Percentiles rank a stretch among this genome's conserved stretches.
Evolutionary conservation across 2,888 invertebrate species (phyloP).

Genomic region (Chloroclystis v-ata): DNA sequence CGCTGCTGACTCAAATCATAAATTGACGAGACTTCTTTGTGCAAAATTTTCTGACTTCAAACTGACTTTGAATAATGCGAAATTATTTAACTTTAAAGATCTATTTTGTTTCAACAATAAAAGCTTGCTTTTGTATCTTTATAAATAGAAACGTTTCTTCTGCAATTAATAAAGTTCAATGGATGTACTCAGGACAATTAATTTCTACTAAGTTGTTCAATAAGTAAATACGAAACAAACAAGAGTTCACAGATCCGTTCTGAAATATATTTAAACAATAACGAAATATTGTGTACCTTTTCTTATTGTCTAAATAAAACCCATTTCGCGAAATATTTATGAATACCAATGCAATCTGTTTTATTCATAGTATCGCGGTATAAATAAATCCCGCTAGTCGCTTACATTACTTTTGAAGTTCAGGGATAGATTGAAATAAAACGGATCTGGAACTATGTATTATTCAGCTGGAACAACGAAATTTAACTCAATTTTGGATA

Average conservation of each 20-base stretch:
- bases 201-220: background rate
- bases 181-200: background rate
- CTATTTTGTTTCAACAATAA: conserved; percentile 1
- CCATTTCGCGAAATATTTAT: conserved; percentile 1
- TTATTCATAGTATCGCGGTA: conserved; percentile 1
- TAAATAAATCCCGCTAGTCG: background rate
- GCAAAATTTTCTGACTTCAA: conserved; percentile 10
- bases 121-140: background rate
- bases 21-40: conserved; percentile 25
- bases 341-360: conserved; percentile 3
- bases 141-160: background rate
- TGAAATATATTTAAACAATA: too few species aligned
- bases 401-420: background rate
- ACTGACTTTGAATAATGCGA: conserved; percentile 2
- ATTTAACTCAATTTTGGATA: too few species aligned
- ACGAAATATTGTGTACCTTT: too few species aligned
- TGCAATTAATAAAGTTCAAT: background rate
- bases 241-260: too few species aligned
- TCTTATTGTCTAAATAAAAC: conserved; percentile 1
- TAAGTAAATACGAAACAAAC: background rate
- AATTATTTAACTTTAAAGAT: background rate
- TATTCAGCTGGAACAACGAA: too few species aligned
- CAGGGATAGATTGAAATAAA: background rate
- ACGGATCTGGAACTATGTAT: too few species aligned
- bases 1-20: conserved; percentile 17